phyloP scores from a whole-genome alignment of 2,797 vertebrate species.

The Argentina silus region DNA sequence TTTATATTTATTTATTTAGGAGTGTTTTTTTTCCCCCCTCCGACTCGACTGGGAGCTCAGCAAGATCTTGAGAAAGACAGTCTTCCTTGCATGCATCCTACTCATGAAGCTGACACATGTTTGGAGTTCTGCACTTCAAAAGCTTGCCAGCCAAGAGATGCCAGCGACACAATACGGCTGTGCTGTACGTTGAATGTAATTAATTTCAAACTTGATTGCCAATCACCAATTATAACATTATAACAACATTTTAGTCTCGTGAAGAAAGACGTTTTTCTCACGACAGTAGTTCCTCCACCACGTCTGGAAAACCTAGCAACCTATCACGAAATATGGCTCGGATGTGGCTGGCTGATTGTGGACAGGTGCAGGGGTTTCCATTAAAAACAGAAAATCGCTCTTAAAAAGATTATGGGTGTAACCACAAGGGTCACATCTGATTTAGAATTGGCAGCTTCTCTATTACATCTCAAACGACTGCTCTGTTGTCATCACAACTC shows the following conservation, averaged over 20 bases:
- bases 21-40: conserved; percentile 2
- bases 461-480: too few species aligned
- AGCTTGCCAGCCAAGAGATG: neutral
- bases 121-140: neutral
- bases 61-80: neutral
- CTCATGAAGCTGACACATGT: too few species aligned
- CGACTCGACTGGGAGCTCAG: neutral
- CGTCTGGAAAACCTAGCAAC: too few species aligned
- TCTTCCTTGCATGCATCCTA: neutral
- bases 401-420: conserved; percentile 85
- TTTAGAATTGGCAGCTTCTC: too few species aligned
- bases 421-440: too few species aligned
- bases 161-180: neutral
- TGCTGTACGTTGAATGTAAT: neutral
- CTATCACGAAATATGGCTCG: conserved; percentile 82
- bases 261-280: too few species aligned
- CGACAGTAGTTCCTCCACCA: too few species aligned
- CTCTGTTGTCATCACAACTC: too few species aligned
- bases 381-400: conserved; percentile 86
- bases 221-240: too few species aligned
- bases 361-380: conserved; percentile 83
- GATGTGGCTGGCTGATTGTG: conserved; percentile 83
- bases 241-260: too few species aligned
- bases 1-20: conserved; percentile 31
- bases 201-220: too few species aligned